A percentile compares a stretch with the other conserved stretches of the same genome.
These are phyloP conservation scores for Noctuana brunneofusca DNA, from an alignment of 2,888 invertebrate species.

Conservation along the genomic window DNA sequence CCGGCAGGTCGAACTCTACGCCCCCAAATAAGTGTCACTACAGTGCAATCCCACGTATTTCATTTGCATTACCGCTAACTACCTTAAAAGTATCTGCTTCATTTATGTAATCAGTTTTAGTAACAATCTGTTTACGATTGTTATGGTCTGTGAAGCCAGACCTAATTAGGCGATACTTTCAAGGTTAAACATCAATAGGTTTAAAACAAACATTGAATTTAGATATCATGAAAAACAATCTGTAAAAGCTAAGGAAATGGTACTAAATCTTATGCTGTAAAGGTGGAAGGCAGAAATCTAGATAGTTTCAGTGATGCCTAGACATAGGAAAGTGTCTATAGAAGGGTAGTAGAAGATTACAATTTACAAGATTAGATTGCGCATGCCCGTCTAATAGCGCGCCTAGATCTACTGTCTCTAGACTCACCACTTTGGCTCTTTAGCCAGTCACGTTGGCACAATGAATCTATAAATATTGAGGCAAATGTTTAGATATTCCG, in stretches of 20 bases:
- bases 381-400: constrained; percentile 72
- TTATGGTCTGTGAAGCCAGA: background rate
- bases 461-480: constrained; percentile 75
- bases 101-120: background rate
- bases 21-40: constrained; percentile 53
- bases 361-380: constrained; percentile 51
- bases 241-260: constrained; percentile 24
- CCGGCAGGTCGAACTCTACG: constrained; percentile 79
- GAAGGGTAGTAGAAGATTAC: constrained; percentile 51
- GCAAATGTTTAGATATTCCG: constrained; percentile 32
- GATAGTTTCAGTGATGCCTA: constrained; percentile 28
- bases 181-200: constrained; percentile 32
- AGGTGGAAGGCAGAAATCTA: constrained; percentile 24
- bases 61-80: constrained; percentile 37
- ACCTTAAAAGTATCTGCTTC: constrained; percentile 38
- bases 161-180: constrained; percentile 35
- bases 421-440: constrained; percentile 81
- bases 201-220: constrained; percentile 18
- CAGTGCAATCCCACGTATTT: constrained; percentile 41
- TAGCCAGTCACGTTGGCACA: constrained; percentile 81
- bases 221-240: constrained; percentile 10
- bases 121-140: background rate
- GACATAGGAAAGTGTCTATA: constrained; percentile 40
- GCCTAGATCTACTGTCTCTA: constrained; percentile 77
- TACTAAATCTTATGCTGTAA: constrained; percentile 31